These are phyloP conservation scores for Xenopus laevis DNA, from an alignment of 2,113 vertebrate species.

Conservation along the genomic window DNA sequence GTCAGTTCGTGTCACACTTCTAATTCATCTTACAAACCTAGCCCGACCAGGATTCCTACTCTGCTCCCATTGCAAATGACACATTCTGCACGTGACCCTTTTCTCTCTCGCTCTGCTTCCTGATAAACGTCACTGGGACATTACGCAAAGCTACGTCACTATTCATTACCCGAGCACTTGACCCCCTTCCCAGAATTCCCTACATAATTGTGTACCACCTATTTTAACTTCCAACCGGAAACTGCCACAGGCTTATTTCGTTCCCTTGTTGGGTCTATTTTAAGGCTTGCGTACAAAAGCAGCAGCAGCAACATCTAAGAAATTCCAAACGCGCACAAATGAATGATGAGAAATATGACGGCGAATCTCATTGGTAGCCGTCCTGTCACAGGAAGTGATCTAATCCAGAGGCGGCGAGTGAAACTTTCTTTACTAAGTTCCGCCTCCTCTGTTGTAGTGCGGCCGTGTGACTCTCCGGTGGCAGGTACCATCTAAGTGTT, in stretches of 20 bases:
- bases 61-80: background rate
- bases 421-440: slow-evolving; percentile 3
- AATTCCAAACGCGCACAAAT: too few relatives aligned
- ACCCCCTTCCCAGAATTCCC: slow-evolving; percentile 32
- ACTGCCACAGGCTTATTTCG: background rate
- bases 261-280: background rate
- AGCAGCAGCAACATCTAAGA: too few relatives aligned
- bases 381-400: slow-evolving; percentile 10
- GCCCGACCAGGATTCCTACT: too few relatives aligned
- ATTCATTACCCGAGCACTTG: background rate
- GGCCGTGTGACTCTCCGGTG: background rate
- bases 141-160: background rate
- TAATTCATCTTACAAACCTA: too few relatives aligned
- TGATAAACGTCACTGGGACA: background rate
- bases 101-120: background rate
- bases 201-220: background rate
- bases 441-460: background rate
- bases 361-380: too few relatives aligned
- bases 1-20: too few relatives aligned
- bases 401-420: background rate
- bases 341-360: too few relatives aligned
- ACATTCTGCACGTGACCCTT: slow-evolving; percentile 14
- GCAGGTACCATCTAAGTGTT: background rate
- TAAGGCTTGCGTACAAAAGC: too few relatives aligned
- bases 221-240: background rate